phyloP scores from a whole-genome alignment of 2,797 vertebrate genomes.

The Darevskia mixta region DNA sequence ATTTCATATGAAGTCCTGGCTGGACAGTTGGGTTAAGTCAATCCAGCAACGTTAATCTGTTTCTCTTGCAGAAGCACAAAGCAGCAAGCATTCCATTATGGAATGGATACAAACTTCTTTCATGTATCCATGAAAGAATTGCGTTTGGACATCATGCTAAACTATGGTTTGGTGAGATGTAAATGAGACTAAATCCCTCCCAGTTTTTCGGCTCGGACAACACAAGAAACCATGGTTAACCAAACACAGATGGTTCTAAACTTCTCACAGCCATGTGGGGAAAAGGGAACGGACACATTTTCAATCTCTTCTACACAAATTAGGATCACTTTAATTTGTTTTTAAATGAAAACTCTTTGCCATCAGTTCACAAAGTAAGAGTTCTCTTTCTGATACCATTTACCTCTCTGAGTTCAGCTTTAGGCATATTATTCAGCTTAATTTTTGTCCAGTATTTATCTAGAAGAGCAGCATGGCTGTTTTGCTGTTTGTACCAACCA shows the following conservation, averaged over 20 bases:
- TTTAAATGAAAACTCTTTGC: background rate
- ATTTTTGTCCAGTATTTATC: slow-evolving; percentile 97
- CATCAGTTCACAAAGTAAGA: background rate
- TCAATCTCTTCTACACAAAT: background rate
- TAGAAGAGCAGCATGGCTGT: slow-evolving; percentile 88
- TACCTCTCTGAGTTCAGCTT: slow-evolving; percentile 92
- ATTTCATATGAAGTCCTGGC: too few relatives aligned
- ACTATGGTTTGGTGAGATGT: too few relatives aligned
- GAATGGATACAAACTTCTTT: background rate
- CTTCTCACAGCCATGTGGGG: background rate
- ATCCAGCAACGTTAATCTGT: background rate
- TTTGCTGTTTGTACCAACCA: slow-evolving; percentile 90
- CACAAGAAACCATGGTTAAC: too few relatives aligned
- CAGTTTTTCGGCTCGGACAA: too few relatives aligned
- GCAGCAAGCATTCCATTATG: background rate
- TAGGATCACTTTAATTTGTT: too few relatives aligned
- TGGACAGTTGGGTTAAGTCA: background rate
- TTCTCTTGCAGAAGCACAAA: background rate
- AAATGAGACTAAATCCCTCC: too few relatives aligned
- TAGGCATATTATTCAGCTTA: slow-evolving; percentile 89
- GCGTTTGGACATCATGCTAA: too few relatives aligned
- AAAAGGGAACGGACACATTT: background rate
- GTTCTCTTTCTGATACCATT: slow-evolving; percentile 78
- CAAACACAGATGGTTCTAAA: too few relatives aligned
- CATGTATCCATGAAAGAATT: too few relatives aligned